phyloP scores from a whole-genome alignment of 2,113 vertebrate species.

The Hirundichthys speculiger region DNA sequence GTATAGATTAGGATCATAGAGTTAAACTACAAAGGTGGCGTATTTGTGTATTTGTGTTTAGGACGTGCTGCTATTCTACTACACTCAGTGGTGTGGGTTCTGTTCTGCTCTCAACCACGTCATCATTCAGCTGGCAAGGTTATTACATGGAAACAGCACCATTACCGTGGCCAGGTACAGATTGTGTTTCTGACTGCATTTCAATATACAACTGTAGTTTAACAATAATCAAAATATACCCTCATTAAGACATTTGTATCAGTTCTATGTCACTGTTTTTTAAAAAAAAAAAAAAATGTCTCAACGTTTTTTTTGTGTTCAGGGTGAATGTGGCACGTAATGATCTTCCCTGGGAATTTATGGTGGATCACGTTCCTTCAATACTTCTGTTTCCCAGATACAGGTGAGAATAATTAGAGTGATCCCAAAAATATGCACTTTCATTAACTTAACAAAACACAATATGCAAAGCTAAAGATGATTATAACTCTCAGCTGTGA shows the following conservation, averaged over 20 bases:
- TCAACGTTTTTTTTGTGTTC: neutral
- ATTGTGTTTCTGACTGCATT: too few species aligned
- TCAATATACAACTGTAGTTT: too few species aligned
- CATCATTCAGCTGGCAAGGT: slow-evolving; percentile 90
- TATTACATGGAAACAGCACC: slow-evolving; percentile 83
- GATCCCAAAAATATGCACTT: too few species aligned
- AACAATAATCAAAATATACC: too few species aligned
- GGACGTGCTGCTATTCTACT: slow-evolving; percentile 94
- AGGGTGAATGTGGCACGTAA: slow-evolving; percentile 94
- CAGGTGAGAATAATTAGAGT: slow-evolving; percentile 79
- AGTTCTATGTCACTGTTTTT: neutral
- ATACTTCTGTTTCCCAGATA: slow-evolving; percentile 91
- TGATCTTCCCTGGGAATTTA: slow-evolving; percentile 98
- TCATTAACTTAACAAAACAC: too few species aligned
- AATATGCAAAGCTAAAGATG: too few species aligned
- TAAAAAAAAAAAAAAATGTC: neutral
- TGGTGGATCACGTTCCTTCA: slow-evolving; percentile 93
- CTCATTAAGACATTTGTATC: too few species aligned
- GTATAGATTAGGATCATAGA: neutral
- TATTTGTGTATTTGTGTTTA: slow-evolving; percentile 61
- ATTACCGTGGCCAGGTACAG: slow-evolving; percentile 90
- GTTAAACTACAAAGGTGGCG: neutral
- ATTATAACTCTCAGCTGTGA: too few species aligned
- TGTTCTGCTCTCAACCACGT: slow-evolving; percentile 92
- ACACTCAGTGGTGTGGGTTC: slow-evolving; percentile 97